These are phyloP conservation scores for Sterrhoptilus dennistouni DNA, from an alignment of 2,113 vertebrate genomes.

Conservation along the genomic window DNA sequence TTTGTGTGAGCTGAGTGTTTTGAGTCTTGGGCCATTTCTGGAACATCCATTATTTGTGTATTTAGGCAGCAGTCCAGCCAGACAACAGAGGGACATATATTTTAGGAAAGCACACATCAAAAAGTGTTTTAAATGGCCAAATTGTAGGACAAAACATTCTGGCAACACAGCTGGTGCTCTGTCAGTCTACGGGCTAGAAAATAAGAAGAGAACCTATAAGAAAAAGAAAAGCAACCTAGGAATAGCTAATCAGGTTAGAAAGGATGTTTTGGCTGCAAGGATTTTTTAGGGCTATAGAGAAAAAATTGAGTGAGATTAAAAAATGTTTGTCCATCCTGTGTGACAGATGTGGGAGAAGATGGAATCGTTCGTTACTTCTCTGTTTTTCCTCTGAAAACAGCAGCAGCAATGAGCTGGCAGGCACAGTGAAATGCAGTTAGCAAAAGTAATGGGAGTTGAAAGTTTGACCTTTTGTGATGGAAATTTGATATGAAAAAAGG, in stretches of 20 bases:
- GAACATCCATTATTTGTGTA: not conserved
- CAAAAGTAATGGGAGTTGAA: conserved; percentile 46
- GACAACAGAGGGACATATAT: not conserved
- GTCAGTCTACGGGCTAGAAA: not conserved
- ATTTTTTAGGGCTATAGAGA: not conserved
- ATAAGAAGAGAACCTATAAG: not conserved
- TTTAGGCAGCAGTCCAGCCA: not conserved
- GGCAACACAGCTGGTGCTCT: not conserved
- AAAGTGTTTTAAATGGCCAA: conserved; percentile 28
- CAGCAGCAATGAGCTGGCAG: conserved; percentile 22
- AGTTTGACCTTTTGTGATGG: conserved; percentile 80
- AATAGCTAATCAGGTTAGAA: not conserved
- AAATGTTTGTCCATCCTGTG: not conserved
- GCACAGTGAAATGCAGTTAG: conserved; percentile 34
- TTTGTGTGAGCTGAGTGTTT: not conserved
- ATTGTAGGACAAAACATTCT: not conserved
- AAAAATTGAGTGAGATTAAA: conserved; percentile 17
- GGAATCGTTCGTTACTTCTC: not conserved
- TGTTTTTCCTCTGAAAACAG: conserved; percentile 1
- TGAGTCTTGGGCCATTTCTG: not conserved
- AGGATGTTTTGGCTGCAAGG: conserved; percentile 14
- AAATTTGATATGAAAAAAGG: conserved; percentile 77
- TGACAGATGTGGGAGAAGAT: conserved; percentile 29
- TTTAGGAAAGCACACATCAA: not conserved
- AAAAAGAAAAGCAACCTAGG: not conserved